Base-by-base conservation (phyloP, 2,113 vertebrate species). In the Anguilla rostrata region DNA sequence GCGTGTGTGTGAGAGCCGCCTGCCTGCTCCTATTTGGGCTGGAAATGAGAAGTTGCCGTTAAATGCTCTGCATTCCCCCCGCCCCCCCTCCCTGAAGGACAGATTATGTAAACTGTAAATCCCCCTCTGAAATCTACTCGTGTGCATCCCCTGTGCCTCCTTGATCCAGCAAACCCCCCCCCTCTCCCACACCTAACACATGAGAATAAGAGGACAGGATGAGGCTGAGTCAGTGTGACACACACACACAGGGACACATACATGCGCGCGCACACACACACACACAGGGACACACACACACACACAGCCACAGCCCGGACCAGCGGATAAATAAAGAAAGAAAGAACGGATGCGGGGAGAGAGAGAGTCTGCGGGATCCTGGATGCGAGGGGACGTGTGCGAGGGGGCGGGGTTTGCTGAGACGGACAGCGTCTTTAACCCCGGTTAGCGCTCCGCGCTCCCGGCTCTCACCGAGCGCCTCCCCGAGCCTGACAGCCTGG, bases 361-460 rank as follows among this genome's bases (percentile, higher is more conserved):
- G 7, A 60, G 39, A 49, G 16, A 26, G 85, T 39, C 85, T 34
- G 85, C 20, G 5, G 83, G 81, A 86, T 88, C 87, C 84, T 89
- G 88, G 89, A 93, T 94, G 85, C 83, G 87, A 94, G 88, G 84
- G 90, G 94, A 94, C 93, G 93, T 90, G 89, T 90, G 88, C 93
- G 88, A 93, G 91, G 86, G 84, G 87, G 86, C 81, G 39, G 60
- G 91, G 88, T 91, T 90, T 53, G 86, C 91, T 85, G 84, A 93
- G 90, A 93, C 87, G 87, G 93, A 93, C 91, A 91, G 88, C 82
- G 90, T 94, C 91, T 94, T 94, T 95, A 94, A 95, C 93, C 94
- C 91, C 87, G 91, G 88, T 92, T 93, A 94, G 91, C 93, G 89
- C 90, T 90, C 86, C 86, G 75, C 88, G 88, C 87, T 82, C 88